phyloP scores from a whole-genome alignment of 2,113 vertebrate genomes.

The Laticauda laticaudata region DNA sequence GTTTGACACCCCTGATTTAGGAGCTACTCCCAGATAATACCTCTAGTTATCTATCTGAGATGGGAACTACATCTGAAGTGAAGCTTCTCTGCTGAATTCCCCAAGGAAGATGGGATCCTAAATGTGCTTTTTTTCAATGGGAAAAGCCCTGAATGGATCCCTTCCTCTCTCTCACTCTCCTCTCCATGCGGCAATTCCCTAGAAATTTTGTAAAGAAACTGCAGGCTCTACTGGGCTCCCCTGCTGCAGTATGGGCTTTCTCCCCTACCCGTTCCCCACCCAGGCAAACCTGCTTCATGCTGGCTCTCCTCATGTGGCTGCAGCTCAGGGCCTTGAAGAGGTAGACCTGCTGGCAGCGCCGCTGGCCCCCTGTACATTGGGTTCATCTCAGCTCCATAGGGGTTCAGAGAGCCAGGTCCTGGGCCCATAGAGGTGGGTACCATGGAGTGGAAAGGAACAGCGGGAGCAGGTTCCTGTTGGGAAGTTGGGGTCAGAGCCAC shows the following conservation, averaged over 20 bases:
- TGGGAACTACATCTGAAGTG: not conserved
- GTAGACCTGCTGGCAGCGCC: constrained; percentile 47
- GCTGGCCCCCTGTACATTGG: constrained; percentile 60
- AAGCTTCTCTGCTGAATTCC: not conserved
- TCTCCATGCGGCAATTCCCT: not conserved
- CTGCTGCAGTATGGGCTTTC: not conserved
- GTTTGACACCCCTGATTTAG: not conserved
- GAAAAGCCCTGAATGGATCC: not conserved
- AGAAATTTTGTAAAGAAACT: not conserved
- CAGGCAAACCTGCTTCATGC: constrained; percentile 67
- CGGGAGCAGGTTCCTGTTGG: constrained; percentile 45
- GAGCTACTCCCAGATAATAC: not conserved
- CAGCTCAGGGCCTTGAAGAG: constrained; percentile 50
- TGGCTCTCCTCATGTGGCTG: constrained; percentile 55
- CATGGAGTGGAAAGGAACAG: constrained; percentile 75
- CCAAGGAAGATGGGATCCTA: not conserved
- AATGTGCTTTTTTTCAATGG: not conserved
- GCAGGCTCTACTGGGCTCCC: not conserved
- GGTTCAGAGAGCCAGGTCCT: constrained; percentile 53
- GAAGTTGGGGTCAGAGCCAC: constrained; percentile 54
- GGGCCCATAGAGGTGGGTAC: constrained; percentile 58
- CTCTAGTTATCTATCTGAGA: not conserved
- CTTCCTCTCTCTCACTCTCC: not conserved
- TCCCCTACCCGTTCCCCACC: not conserved
- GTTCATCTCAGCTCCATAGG: constrained; percentile 67